Evolutionary conservation across 1,140 invertebrate species (phyloP).

Genomic region (Lasaia peninsularis): DNA sequence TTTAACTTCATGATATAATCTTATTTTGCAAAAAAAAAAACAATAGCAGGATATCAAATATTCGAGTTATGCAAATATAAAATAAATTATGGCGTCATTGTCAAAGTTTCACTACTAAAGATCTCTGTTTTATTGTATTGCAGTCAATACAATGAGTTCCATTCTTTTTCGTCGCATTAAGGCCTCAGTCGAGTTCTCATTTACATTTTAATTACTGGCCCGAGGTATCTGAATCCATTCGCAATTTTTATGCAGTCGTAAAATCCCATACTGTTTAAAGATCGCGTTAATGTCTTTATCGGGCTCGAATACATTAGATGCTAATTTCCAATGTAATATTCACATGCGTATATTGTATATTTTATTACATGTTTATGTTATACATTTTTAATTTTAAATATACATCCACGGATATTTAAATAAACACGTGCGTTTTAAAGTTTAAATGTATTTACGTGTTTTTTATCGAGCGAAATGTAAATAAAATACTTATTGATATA

Average conservation of each 20-base stretch:
- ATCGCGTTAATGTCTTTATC: slow-evolving; percentile 4
- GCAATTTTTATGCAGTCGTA: slow-evolving; percentile 9
- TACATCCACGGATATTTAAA: no score
- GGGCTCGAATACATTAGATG: neutral
- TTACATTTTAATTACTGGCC: slow-evolving; percentile 13
- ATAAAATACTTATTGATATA: no score
- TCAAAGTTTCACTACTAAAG: neutral
- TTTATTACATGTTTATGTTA: no score
- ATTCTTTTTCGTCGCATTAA: slow-evolving; percentile 6
- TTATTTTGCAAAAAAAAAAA: no score
- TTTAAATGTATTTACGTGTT: no score
- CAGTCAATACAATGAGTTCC: slow-evolving; percentile 1
- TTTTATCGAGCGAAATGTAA: no score
- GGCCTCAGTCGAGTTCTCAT: neutral
- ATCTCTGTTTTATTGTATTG: slow-evolving; percentile 1
- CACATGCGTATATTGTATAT: no score
- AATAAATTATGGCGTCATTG: slow-evolving; percentile 1
- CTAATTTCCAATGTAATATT: no score
- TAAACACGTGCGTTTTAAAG: no score
- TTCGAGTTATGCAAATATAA: neutral
- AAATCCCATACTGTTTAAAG: slow-evolving; percentile 7
- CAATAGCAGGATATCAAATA: no score
- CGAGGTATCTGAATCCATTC: slow-evolving; percentile 9
- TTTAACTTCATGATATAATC: no score
- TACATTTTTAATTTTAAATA: no score